These are phyloP conservation scores for Crenuchus spilurus DNA, from an alignment of 2,797 vertebrate species.

Conservation along the genomic window DNA sequence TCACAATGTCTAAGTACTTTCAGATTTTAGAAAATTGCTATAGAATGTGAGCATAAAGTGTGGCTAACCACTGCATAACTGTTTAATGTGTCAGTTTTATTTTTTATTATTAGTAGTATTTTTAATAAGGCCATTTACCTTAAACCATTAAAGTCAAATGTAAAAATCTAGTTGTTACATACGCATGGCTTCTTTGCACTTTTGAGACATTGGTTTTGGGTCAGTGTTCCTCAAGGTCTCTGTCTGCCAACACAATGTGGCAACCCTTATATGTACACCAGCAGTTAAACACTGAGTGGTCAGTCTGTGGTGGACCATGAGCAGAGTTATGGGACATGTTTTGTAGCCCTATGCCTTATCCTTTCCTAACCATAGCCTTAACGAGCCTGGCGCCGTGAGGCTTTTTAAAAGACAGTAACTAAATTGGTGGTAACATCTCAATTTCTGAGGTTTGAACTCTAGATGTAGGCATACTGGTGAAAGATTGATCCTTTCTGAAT, in stretches of 20 bases:
- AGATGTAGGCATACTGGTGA: conserved; percentile 10
- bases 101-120: too few species aligned
- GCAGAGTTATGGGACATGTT: conserved; percentile 30
- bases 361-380: conserved; percentile 34
- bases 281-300: conserved; percentile 54
- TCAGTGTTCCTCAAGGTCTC: neutral
- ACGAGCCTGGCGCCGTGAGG: conserved; percentile 47
- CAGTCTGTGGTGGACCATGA: conserved; percentile 43
- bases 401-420: conserved; percentile 47
- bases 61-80: too few species aligned
- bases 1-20: too few species aligned
- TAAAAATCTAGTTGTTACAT: neutral
- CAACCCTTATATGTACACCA: conserved; percentile 50
- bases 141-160: conserved; percentile 18
- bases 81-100: too few species aligned
- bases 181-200: neutral
- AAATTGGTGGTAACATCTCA: conserved; percentile 26
- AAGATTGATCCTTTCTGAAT: too few species aligned
- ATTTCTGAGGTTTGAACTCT: conserved; percentile 33
- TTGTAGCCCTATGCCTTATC: conserved; percentile 37
- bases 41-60: too few species aligned
- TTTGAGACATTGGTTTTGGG: conserved; percentile 17
- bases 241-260: conserved; percentile 49
- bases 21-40: too few species aligned
- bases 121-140: too few species aligned